Evolutionary conservation across 2,888 invertebrate species (phyloP).

Genomic region (Alentia gelatinosa): DNA sequence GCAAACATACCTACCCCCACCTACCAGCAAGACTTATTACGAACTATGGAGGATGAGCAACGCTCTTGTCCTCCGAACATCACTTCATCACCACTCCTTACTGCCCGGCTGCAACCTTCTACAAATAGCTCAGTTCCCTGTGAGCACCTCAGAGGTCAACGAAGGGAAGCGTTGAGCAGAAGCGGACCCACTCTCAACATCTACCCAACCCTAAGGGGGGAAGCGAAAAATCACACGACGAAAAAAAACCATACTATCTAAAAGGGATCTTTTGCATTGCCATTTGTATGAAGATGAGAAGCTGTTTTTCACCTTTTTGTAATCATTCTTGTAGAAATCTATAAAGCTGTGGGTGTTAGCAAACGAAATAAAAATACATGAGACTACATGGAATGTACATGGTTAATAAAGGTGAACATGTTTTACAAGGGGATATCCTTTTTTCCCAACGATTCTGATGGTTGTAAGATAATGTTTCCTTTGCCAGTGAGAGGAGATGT

Average conservation of each 20-base stretch:
- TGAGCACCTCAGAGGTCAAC: not conserved
- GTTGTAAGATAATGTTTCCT: not conserved
- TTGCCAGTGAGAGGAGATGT: not conserved
- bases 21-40: not conserved
- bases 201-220: not conserved
- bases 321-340: not conserved
- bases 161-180: not conserved
- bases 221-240: not conserved
- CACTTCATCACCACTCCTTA: too few species aligned
- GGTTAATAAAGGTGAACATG: not conserved
- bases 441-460: not conserved
- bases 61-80: too few species aligned
- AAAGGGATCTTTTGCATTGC: not conserved
- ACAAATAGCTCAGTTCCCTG: not conserved
- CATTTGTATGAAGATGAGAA: not conserved
- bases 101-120: too few species aligned
- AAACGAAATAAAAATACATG: not conserved
- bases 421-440: not conserved
- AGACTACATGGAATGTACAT: not conserved
- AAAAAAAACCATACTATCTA: too few species aligned
- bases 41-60: not conserved
- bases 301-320: slow-evolving; percentile 3
- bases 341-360: not conserved
- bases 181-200: not conserved
- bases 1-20: too few species aligned